phyloP scores from a whole-genome alignment of 2,113 vertebrate genomes.

The Ptilorrhoa leucosticta region DNA sequence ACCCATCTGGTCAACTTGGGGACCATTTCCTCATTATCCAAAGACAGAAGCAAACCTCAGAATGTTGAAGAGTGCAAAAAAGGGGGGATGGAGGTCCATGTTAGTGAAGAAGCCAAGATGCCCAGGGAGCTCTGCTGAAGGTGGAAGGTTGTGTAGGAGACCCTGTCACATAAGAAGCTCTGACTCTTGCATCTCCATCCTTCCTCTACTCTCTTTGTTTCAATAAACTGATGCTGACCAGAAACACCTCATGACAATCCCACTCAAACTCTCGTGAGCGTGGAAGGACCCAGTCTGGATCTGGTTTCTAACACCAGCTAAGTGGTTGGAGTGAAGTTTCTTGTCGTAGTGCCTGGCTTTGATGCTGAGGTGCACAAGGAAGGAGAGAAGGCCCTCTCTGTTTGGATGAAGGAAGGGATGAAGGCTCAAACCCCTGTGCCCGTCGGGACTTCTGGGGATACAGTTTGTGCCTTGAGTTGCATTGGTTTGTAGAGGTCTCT shows the following conservation, averaged over 20 bases:
- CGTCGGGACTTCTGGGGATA: neutral
- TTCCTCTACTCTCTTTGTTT: neutral
- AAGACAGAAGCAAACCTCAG: neutral
- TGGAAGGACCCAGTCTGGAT: neutral
- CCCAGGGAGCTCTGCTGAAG: neutral
- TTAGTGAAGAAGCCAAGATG: neutral
- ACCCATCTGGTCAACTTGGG: neutral
- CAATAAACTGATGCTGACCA: neutral
- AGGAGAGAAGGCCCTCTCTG: neutral
- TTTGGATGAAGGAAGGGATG: neutral
- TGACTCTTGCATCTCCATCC: neutral
- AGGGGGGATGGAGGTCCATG: neutral
- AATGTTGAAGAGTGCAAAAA: neutral
- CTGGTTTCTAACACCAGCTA: neutral
- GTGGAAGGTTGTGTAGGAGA: neutral
- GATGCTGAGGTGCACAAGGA: neutral
- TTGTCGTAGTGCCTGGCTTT: neutral
- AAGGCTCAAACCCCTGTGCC: fast-evolving
- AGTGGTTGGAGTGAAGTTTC: neutral
- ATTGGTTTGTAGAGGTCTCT: neutral
- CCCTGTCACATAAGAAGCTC: fast-evolving
- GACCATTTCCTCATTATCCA: neutral
- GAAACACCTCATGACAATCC: neutral
- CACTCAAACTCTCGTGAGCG: neutral
- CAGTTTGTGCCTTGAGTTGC: neutral